Percentiles rank a stretch among this genome's conserved stretches.
Evolutionary conservation across 2,797 vertebrate species (phyloP).

Genomic region (Gila robusta): DNA sequence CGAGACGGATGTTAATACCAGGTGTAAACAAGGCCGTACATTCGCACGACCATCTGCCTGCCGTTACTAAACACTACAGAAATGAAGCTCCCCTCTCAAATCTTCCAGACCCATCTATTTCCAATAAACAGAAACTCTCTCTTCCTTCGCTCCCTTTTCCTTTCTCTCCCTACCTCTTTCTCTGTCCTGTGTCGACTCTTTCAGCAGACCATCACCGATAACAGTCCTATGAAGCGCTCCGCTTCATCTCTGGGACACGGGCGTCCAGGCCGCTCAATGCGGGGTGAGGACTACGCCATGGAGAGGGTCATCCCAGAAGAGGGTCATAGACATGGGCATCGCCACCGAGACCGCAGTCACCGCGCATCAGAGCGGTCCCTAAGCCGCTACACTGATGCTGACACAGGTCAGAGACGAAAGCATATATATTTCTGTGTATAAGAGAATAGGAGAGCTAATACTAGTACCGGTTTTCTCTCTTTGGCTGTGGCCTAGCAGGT

Average conservation of each 20-base stretch:
- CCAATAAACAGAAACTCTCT: slow-evolving; percentile 61
- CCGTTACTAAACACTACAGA: slow-evolving; percentile 6
- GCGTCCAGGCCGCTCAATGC: slow-evolving; percentile 75
- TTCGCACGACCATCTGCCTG: slow-evolving; percentile 32
- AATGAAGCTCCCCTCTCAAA: slow-evolving; percentile 26
- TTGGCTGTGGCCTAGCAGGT: slow-evolving; percentile 71
- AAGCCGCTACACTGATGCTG: slow-evolving; percentile 89
- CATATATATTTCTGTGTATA: background rate
- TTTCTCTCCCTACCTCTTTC: slow-evolving; percentile 44
- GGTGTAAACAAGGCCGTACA: slow-evolving; percentile 14
- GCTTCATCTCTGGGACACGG: slow-evolving; percentile 90
- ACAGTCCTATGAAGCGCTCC: slow-evolving; percentile 93
- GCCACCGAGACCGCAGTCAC: slow-evolving; percentile 87
- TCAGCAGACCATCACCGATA: slow-evolving; percentile 89
- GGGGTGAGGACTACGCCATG: slow-evolving; percentile 86
- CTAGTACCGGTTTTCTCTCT: background rate
- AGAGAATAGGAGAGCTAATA: too few relatives aligned
- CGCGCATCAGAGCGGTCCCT: slow-evolving; percentile 89
- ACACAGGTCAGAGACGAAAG: slow-evolving; percentile 82
- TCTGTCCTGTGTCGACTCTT: slow-evolving; percentile 41
- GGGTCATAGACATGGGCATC: slow-evolving; percentile 85
- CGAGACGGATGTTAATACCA: slow-evolving; percentile 2
- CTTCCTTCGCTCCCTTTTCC: slow-evolving; percentile 60
- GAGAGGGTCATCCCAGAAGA: slow-evolving; percentile 87
- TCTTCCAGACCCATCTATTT: slow-evolving; percentile 35